phyloP scores from a whole-genome alignment of 2,113 vertebrate species.

The Brevimyrus niger region DNA sequence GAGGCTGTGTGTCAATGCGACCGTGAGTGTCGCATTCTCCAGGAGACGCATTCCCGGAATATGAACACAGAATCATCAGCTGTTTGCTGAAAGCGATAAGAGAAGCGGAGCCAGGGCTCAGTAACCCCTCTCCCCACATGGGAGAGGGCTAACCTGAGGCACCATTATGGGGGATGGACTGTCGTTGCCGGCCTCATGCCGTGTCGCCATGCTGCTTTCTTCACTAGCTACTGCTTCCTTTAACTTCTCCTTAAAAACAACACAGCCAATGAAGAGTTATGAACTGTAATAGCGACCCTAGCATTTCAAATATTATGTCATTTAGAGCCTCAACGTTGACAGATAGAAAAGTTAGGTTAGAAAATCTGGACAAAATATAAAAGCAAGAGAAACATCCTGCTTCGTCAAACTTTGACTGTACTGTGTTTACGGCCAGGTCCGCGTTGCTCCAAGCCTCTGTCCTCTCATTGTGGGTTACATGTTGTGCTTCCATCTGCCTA shows the following conservation, averaged over 20 bases:
- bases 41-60: not conserved
- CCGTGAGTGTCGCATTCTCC: not conserved
- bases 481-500: not conserved
- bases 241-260: not conserved
- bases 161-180: not conserved
- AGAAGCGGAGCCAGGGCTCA: not conserved
- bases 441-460: not conserved
- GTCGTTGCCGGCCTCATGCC: not conserved
- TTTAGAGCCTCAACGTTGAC: not conserved
- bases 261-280: not conserved
- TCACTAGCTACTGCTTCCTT: not conserved
- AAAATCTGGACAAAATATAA: not conserved
- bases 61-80: not conserved
- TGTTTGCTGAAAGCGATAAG: not conserved
- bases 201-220: not conserved
- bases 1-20: not conserved
- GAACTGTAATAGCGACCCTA: not conserved
- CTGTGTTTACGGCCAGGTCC: not conserved
- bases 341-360: not conserved
- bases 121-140: not conserved
- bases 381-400: not conserved
- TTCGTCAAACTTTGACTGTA: not conserved
- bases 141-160: not conserved
- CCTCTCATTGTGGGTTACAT: not conserved
- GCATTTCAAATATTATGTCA: not conserved